Base-by-base conservation (phyloP, 1,140 invertebrate genomes). In the Polyergus mexicanus region DNA sequence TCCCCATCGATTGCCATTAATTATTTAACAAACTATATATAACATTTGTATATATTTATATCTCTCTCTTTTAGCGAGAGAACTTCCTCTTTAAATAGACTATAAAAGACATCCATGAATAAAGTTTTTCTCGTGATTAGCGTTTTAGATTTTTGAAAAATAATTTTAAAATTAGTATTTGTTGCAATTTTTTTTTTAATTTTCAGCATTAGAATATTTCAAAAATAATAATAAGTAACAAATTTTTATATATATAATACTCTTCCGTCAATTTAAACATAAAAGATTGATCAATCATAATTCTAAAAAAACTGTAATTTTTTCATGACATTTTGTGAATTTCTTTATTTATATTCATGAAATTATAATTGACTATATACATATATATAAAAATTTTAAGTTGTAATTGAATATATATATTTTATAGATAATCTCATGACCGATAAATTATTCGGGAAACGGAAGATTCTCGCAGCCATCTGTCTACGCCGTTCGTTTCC, bases 361-460 rank as follows among this genome's bases (percentile, higher is more conserved):
- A 51, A 51, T 54, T 51, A 4, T 78, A 51, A 78, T 22, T 54
- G 7, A 25, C 25, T 28, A 28, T 1, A 28, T 28, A 28, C 25
- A 28, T 28, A 28, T 28, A 28, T 28, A 28, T 1, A 28, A 28
- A 28, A 28, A 28, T 28, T 0, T 28, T 28, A 1, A 35, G 35
- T 54, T 51, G 2, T 78, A 54, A 78, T 22, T 54, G 8, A 28
- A 32, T 32, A 2, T 54, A 25, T 41, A 71, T 71, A 56, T 44
- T 80, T 80, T 28, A 68, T 38, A 19, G 51, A 1, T 71, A 32
- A 72, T 41, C 35, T 41, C 35, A 6, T 60, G 22, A 74, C 32
- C 32, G 69, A 75, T 85, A 60, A 51, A 86, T 87, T 35, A 19
- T 51, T 60, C 3, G 54, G 25, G 32, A 68, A 51, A 47, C 11